These are phyloP conservation scores for Patella pellucida DNA, from an alignment of 2,888 invertebrate genomes.

Conservation along the genomic window DNA sequence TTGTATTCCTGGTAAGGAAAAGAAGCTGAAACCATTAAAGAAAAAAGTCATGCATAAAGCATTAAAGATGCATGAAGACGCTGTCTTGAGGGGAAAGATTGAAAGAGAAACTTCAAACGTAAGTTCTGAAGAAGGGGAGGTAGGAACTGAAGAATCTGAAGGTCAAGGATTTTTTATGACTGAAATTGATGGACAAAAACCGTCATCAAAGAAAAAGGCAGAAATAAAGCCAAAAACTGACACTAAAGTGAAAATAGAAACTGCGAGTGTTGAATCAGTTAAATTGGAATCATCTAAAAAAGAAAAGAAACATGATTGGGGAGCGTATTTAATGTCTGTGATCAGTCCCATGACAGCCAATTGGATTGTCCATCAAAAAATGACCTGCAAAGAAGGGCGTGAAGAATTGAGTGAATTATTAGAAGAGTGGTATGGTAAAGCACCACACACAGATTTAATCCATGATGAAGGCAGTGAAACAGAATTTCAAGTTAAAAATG, in stretches of 20 bases:
- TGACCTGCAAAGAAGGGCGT: conserved; percentile 40
- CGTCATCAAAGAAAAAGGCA: conserved; percentile 2
- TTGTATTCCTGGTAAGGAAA: conserved; percentile 55
- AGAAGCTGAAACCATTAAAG: conserved; percentile 55
- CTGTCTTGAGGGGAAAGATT: conserved; percentile 23
- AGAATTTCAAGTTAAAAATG: conserved; percentile 35
- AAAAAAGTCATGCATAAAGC: conserved; percentile 54
- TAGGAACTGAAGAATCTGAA: not conserved
- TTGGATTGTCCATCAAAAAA: conserved; percentile 65
- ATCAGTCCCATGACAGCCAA: conserved; percentile 67
- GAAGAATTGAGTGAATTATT: conserved; percentile 54
- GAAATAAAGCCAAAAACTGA: not conserved
- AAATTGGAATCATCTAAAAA: conserved; percentile 15
- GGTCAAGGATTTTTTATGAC: conserved; percentile 26
- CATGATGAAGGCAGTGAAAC: conserved; percentile 57
- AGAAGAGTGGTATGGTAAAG: conserved; percentile 59
- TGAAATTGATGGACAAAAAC: conserved; percentile 9
- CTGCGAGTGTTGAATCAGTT: conserved; percentile 16
- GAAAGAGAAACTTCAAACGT: not conserved
- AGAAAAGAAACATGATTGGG: conserved; percentile 58
- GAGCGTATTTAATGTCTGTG: conserved; percentile 65
- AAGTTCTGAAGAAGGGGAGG: conserved; percentile 8
- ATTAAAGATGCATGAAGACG: conserved; percentile 55
- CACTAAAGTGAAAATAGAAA: conserved; percentile 2
- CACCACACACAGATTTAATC: conserved; percentile 60